Percentiles rank a stretch among this genome's conserved stretches.
Evolutionary conservation across 2,888 invertebrate species (phyloP).

Genomic region (Sisyra terminalis): DNA sequence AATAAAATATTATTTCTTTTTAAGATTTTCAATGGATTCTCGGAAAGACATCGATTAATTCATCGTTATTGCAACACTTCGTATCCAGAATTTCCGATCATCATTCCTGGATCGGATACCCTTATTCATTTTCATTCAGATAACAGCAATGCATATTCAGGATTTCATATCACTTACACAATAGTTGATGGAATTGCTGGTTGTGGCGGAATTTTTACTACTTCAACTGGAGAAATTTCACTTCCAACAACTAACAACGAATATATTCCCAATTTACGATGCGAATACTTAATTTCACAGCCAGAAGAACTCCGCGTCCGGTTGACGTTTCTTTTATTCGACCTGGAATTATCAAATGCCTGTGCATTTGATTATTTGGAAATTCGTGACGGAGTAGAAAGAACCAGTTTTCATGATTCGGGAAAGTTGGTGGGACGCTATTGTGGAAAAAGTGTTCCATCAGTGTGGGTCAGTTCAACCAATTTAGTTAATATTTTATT

Average conservation of each 20-base stretch:
- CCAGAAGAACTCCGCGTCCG: slow-evolving; percentile 42
- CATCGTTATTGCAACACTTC: slow-evolving; percentile 58
- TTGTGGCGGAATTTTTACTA: slow-evolving; percentile 63
- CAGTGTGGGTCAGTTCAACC: slow-evolving; percentile 33
- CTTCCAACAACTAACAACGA: slow-evolving; percentile 41
- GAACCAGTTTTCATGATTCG: slow-evolving; percentile 30
- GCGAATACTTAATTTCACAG: slow-evolving; percentile 68
- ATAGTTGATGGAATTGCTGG: slow-evolving; percentile 57
- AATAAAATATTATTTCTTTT: background rate
- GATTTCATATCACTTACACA: slow-evolving; percentile 74
- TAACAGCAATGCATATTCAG: slow-evolving; percentile 40
- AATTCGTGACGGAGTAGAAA: slow-evolving; percentile 50
- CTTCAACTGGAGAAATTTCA: slow-evolving; percentile 41
- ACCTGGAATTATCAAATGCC: slow-evolving; percentile 37
- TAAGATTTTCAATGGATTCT: background rate
- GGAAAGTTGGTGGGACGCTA: slow-evolving; percentile 45
- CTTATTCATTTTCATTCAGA: slow-evolving; percentile 72
- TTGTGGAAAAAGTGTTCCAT: slow-evolving; percentile 52
- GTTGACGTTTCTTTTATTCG: slow-evolving; percentile 44
- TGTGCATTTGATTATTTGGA: slow-evolving; percentile 54
- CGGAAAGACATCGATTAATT: slow-evolving; percentile 2
- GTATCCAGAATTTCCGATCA: slow-evolving; percentile 52
- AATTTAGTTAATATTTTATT: slow-evolving; percentile 45
- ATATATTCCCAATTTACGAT: slow-evolving; percentile 42
- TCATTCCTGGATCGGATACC: slow-evolving; percentile 45